Evolutionary conservation across 1,140 invertebrate genomes (phyloP), one percentile per base, ranked within the genome.

Genomic region (Brachionus angularis): DNA sequence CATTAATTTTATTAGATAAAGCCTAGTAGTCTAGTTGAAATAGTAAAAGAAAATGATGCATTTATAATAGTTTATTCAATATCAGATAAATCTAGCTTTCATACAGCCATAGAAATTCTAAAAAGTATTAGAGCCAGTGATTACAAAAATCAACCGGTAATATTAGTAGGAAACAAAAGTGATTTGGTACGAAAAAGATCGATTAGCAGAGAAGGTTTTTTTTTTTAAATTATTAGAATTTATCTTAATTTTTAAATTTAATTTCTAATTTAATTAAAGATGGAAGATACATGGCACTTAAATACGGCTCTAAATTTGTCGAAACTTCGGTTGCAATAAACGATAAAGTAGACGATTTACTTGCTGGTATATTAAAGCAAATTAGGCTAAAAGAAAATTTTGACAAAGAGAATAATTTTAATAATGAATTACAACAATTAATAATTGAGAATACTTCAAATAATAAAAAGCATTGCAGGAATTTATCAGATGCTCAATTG

Each of bases 271-370:
- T 5, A 42, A 3, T 50, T 36, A 14, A 18, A 58, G 70, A 53
- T 58, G 70, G 34, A 4, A n/a, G 70, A 18, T 42, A 7, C 14
- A 8, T 53, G 31, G 49, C 70, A 2, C 21, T 46, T 21, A 34
- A 25, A 31, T 55, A 31, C 34, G 46, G 46, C 14, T 36, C 36
- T n/a, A 72, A 72, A 64, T 61, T 72, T 50, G 55, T 72, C 4
- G 71, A 72, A 23, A 72, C 55, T 16, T 72, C 71, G 49, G 71
- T 53, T 12, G 71, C 71, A 12, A 49, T 72, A 39, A 61, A 72
- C 62, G 55, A 62, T 39, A 61, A 44, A 31, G 36, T 72, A 21
- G 71, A 72, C 44, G 71, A 72, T 61, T 36, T 72, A 29, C 31
- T 72, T 5, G 71, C 71, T 25, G 71, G 71, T n/a, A 52, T 46